Evolutionary conservation across 2,888 invertebrate species (phyloP), one percentile per base, ranked within the genome.

Genomic region (Timandra comae): DNA sequence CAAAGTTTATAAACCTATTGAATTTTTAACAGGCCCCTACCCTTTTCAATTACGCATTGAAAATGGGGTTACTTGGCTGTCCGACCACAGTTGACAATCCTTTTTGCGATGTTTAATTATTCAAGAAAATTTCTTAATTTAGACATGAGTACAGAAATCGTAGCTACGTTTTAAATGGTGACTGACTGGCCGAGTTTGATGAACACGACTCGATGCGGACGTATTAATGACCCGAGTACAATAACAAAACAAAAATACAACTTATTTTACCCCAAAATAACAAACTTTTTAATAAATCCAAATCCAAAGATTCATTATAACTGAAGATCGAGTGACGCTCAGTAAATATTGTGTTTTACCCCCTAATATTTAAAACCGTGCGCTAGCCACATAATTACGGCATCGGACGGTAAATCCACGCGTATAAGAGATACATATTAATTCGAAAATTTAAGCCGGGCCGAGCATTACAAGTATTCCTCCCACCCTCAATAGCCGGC

Each of bases 11-110:
- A 67, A 59, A 60, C 54, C 69, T 65, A 56, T 63, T 85, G 80
- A 84, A 84, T 84, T 78, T 78, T 84, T 84, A 73, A 85, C 67
- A 38, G 53, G 49, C 46, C 53, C 59, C 63, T 70, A 84, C 85
- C 85, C 84, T 82, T 81, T 81, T 85, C 84, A 84, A 82, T 84
- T 84, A 82, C 67, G 65, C 74, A 76, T 73, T 64, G 76, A 69
- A 77, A 80, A 74, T 72, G 69, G 80, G 77, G 72, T 68, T 73
- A 75, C 66, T 68, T 71, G 62, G 55, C 78, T 80, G 80, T 80
- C 82, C 82, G 70, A 72, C 70, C 69, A 64, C 66, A 62, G 66
- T 69, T 82, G 84, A 84, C 79, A 85, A 80, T 76, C 82, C 85
- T 84, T 84, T 84, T 85, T 81, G 69, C 71, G 74, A 47, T 62